Conservation (phyloP, 2,888 invertebrate genomes). For the Synanthedon myopaeformis region DNA sequence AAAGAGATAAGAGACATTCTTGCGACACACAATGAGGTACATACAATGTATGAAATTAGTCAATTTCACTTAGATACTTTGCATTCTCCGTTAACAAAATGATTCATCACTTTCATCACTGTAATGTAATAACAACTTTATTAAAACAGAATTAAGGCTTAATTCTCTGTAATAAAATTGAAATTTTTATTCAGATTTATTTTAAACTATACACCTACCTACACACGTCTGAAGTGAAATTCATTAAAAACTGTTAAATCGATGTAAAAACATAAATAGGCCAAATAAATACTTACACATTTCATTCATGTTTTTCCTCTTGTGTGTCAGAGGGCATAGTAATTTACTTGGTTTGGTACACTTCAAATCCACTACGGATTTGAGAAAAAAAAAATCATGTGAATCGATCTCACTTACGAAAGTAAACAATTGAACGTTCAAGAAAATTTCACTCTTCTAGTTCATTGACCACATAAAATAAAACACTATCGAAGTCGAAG, state of each 20-base stretch:
- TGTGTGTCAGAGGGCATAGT: background rate
- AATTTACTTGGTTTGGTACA: background rate
- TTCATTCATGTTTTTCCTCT: conserved; percentile 30
- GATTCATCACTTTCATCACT: conserved; percentile 18
- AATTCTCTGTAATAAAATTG: conserved; percentile 4
- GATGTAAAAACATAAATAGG: too few relatives aligned
- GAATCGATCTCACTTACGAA: conserved; percentile 34
- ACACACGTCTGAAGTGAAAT: too few relatives aligned
- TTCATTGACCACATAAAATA: conserved; percentile 18
- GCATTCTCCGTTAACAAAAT: conserved; percentile 11
- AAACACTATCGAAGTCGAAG: conserved; percentile 2
- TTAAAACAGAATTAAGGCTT: conserved; percentile 9
- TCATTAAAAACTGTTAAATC: too few relatives aligned
- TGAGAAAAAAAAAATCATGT: conserved; percentile 22
- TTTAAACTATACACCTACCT: too few relatives aligned
- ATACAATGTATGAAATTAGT: background rate
- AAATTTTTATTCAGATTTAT: conserved; percentile 9
- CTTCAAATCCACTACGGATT: background rate
- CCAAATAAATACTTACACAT: conserved; percentile 47
- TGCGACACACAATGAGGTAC: background rate
- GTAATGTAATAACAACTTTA: conserved; percentile 11
- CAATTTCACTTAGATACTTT: conserved; percentile 20
- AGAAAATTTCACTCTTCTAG: conserved; percentile 18
- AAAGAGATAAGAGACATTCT: background rate
- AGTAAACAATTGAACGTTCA: conserved; percentile 13